Evolutionary conservation across 2,888 invertebrate species (phyloP).

Genomic region (Conops quadrifasciatus): DNA sequence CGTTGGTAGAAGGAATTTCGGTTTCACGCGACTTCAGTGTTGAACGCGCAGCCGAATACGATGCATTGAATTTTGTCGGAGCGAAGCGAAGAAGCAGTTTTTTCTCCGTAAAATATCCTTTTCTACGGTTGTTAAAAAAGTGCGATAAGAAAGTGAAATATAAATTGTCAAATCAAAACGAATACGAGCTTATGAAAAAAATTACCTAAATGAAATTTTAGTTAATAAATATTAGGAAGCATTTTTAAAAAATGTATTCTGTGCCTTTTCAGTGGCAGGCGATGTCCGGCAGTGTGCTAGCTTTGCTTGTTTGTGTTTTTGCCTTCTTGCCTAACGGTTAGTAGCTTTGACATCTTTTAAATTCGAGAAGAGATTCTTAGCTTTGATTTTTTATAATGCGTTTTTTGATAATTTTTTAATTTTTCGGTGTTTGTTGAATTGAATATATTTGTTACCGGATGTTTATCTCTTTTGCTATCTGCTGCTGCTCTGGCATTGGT

Average conservation of each 20-base stretch:
- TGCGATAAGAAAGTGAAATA: not conserved
- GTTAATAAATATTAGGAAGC: not conserved
- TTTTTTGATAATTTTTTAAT: not conserved
- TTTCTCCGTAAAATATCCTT: not conserved
- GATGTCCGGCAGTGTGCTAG: conserved; percentile 3
- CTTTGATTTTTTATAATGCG: not conserved
- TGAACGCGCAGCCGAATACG: conserved; percentile 47
- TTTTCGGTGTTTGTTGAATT: not conserved
- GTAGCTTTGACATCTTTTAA: conserved; percentile 4
- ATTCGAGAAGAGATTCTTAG: not conserved
- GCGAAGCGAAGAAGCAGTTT: not conserved
- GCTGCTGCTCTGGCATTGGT: not conserved
- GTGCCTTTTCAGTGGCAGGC: not conserved
- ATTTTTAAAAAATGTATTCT: not conserved
- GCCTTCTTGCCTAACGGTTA: conserved; percentile 22
- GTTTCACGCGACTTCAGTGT: conserved; percentile 44
- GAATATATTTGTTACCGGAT: not conserved
- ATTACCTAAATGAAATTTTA: not conserved
- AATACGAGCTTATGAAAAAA: not conserved
- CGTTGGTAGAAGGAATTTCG: not conserved
- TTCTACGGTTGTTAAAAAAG: not conserved
- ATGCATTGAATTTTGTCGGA: conserved; percentile 31
- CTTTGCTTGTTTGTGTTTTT: conserved; percentile 20
- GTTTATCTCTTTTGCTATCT: not conserved
- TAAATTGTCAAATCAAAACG: not conserved